Percentiles rank a stretch among this genome's conserved stretches.
Conservation (phyloP, 2,113 vertebrate species). For the Cairina moschata region DNA sequence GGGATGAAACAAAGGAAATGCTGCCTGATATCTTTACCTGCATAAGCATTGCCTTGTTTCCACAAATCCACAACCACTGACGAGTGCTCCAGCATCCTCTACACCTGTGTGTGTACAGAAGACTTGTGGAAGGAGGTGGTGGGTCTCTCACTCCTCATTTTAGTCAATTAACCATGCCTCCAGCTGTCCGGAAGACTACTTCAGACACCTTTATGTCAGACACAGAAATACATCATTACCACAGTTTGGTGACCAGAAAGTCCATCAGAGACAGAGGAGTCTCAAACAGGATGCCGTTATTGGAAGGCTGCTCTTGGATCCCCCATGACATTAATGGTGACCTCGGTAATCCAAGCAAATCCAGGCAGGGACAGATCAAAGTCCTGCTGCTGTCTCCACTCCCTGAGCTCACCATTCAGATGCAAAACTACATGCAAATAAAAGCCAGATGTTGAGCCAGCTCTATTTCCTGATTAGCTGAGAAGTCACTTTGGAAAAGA, state of each 20-base stretch:
- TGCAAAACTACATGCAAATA: conserved; percentile 61
- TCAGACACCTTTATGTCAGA: neutral
- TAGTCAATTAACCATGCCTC: neutral
- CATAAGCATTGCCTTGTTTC: neutral
- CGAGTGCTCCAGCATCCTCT: neutral
- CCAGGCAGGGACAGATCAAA: conserved; percentile 48
- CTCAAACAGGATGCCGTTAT: conserved; percentile 20
- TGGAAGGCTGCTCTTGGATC: neutral
- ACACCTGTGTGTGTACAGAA: neutral
- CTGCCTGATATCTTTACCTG: neutral
- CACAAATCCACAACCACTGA: neutral
- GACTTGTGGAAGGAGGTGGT: neutral
- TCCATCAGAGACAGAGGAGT: neutral
- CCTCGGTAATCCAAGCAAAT: conserved; percentile 24
- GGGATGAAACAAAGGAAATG: neutral
- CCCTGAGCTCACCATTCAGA: conserved; percentile 67
- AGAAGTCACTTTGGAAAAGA: conserved; percentile 18
- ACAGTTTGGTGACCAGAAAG: neutral
- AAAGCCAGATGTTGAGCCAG: conserved; percentile 71
- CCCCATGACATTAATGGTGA: neutral
- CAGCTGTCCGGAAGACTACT: neutral
- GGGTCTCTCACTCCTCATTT: neutral
- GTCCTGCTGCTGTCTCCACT: neutral
- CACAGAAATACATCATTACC: neutral
- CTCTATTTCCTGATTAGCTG: conserved; percentile 53